Conservation (phyloP, 2,797 vertebrate species). For the Dryobates pubescens region DNA sequence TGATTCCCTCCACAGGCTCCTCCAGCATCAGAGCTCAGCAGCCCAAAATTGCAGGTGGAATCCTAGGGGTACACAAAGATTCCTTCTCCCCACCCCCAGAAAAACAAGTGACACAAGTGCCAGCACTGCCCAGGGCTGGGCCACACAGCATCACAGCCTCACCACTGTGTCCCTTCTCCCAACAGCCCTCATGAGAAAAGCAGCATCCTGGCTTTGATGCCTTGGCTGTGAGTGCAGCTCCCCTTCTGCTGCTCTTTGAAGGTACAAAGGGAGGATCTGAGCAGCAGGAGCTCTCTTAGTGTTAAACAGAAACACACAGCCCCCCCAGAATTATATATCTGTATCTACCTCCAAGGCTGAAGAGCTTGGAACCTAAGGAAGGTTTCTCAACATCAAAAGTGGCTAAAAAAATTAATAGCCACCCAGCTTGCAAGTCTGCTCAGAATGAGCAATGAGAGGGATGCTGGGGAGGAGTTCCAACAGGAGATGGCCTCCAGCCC, state of each 20-base stretch:
- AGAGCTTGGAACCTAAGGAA: neutral
- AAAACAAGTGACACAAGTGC: neutral
- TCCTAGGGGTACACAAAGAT: no score
- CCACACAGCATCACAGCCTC: neutral
- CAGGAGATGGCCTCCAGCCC: neutral
- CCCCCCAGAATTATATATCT: neutral
- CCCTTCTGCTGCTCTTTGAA: neutral
- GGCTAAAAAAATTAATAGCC: neutral
- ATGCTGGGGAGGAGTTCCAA: neutral
- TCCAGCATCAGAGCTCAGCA: neutral
- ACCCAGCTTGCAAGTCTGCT: neutral
- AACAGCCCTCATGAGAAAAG: neutral
- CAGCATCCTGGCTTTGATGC: neutral
- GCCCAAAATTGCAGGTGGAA: neutral
- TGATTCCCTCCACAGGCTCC: no score
- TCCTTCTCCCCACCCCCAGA: no score
- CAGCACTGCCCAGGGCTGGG: neutral
- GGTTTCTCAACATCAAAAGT: neutral
- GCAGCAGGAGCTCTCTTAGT: neutral
- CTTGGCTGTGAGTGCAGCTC: neutral
- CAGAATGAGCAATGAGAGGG: conserved; percentile 21
- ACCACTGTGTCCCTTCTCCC: neutral
- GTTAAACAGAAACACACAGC: neutral
- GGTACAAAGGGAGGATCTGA: neutral
- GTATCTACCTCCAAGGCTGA: neutral